A percentile compares a stretch with the other conserved stretches of the same genome.
Conservation (phyloP, 2,797 vertebrate species). For the Tragopan temminckii region DNA sequence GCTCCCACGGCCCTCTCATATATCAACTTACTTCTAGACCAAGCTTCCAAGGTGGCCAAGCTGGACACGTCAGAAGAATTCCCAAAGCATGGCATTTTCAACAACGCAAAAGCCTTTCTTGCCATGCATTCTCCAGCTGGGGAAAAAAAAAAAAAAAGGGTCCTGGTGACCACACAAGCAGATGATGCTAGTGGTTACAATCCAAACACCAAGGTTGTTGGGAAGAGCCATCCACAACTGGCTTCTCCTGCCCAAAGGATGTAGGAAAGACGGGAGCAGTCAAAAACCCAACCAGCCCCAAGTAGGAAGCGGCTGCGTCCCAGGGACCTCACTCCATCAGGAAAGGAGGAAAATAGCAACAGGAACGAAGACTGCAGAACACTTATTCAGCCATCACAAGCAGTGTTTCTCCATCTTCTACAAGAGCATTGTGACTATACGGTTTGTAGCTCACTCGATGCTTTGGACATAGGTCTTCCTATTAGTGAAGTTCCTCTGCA, state of each 20-base stretch:
- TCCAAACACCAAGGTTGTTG: background rate
- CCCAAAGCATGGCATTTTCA: background rate
- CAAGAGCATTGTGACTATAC: background rate
- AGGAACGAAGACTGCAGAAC: background rate
- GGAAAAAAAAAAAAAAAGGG: background rate
- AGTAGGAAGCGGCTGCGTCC: background rate
- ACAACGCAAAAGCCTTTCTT: background rate
- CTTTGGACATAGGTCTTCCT: background rate
- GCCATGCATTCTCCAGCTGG: background rate
- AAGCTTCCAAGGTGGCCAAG: fast-evolving
- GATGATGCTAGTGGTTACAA: background rate
- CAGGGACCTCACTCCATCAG: background rate
- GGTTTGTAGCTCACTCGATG: background rate
- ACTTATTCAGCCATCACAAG: fast-evolving
- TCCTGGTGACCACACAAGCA: background rate
- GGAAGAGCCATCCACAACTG: background rate
- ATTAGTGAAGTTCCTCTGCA: background rate
- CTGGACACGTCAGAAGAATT: fast-evolving
- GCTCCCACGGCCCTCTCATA: fast-evolving
- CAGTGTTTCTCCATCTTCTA: background rate
- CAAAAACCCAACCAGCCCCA: fast-evolving
- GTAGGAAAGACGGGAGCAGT: fast-evolving
- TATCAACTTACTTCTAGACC: fast-evolving
- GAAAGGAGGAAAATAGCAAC: background rate
- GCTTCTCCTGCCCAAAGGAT: background rate